These are phyloP conservation scores for Corythornis leucogaster DNA, from an alignment of 2,797 vertebrate genomes.

Conservation along the genomic window DNA sequence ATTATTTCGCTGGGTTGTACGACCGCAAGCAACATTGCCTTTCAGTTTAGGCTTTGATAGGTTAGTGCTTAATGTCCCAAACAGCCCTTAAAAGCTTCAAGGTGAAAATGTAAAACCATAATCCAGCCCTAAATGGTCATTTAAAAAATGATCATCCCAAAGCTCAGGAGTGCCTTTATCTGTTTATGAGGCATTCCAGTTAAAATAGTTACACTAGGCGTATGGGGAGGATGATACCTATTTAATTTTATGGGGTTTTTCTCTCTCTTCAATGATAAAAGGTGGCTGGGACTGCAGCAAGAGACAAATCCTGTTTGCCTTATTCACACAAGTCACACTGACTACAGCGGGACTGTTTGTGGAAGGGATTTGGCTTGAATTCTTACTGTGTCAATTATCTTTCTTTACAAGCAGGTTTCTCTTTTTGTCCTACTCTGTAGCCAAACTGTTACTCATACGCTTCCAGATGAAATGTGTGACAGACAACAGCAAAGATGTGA, in stretches of 20 bases:
- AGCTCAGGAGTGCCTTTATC: conserved; percentile 68
- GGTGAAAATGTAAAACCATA: conserved; percentile 78
- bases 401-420: conserved; percentile 52
- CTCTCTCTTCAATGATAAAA: conserved; percentile 56
- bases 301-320: conserved; percentile 44
- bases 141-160: conserved; percentile 75
- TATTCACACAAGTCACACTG: conserved; percentile 27
- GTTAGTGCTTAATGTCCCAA: conserved; percentile 71
- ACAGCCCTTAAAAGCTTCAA: conserved; percentile 77
- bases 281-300: conserved; percentile 8
- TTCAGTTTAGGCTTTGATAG: conserved; percentile 74
- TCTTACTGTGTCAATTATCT: conserved; percentile 62
- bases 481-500: neutral
- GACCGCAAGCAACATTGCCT: conserved; percentile 63
- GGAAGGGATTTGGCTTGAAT: conserved; percentile 28
- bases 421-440: neutral
- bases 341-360: neutral
- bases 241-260: conserved; percentile 73
- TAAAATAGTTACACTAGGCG: conserved; percentile 74
- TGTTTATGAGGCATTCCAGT: conserved; percentile 74
- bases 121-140: conserved; percentile 72
- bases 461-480: conserved; percentile 12
- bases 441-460: neutral
- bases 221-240: conserved; percentile 50
- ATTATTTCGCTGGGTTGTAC: conserved; percentile 55